phyloP scores from a whole-genome alignment of 2,797 vertebrate genomes.

The Protonibea diacanthus region DNA sequence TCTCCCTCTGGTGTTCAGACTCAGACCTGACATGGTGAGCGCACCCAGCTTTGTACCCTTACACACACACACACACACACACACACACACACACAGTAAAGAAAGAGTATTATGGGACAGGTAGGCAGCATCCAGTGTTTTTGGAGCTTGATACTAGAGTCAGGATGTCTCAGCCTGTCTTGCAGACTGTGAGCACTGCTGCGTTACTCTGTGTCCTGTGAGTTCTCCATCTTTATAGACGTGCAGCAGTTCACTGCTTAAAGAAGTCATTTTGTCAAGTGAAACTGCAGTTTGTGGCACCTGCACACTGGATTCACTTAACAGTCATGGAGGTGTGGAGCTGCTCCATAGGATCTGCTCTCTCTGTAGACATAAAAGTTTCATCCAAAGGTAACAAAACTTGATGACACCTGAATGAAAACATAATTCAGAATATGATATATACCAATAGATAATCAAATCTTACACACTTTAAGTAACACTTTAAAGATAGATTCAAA shows the following conservation, averaged over 20 bases:
- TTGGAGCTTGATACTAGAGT: background rate
- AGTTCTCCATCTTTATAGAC: background rate
- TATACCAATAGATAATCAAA: too few relatives aligned
- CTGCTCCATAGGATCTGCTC: too few relatives aligned
- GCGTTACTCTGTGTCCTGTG: background rate
- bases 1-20: conserved; percentile 86
- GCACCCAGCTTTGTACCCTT: background rate
- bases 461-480: background rate
- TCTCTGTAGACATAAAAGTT: too few relatives aligned
- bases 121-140: background rate
- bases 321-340: too few relatives aligned
- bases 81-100: background rate
- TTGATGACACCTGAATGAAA: too few relatives aligned
- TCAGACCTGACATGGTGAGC: conserved; percentile 94
- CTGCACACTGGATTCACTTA: too few relatives aligned
- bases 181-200: background rate
- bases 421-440: too few relatives aligned
- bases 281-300: too few relatives aligned
- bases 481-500: background rate
- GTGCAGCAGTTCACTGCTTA: background rate
- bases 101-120: background rate
- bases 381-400: too few relatives aligned
- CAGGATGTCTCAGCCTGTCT: background rate
- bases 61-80: background rate
- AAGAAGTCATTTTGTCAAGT: background rate